These are phyloP conservation scores for Zhengitettix transpicula DNA, from an alignment of 2,888 invertebrate genomes.

Conservation along the genomic window DNA sequence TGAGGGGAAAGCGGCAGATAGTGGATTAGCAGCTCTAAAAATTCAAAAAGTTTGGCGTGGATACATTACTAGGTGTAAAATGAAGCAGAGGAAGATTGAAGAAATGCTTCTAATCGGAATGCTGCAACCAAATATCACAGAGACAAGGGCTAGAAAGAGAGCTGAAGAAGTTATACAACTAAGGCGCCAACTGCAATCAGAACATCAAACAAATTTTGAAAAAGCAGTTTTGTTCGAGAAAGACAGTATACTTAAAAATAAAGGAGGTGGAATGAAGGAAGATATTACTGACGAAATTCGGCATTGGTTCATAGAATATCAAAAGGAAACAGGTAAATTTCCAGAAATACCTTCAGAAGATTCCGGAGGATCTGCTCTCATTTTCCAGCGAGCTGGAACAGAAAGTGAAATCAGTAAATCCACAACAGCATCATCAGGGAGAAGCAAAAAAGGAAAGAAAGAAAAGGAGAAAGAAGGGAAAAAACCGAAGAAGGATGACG, in stretches of 20 bases:
- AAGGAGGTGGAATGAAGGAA: slow-evolving; percentile 60
- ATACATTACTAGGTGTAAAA: slow-evolving; percentile 50
- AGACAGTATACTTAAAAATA: slow-evolving; percentile 47
- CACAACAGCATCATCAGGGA: slow-evolving; percentile 40
- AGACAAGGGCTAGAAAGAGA: slow-evolving; percentile 20
- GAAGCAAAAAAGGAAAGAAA: slow-evolving; percentile 43
- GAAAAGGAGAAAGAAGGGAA: slow-evolving; percentile 50
- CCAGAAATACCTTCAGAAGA: slow-evolving; percentile 88
- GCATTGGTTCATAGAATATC: slow-evolving; percentile 44
- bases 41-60: slow-evolving; percentile 85
- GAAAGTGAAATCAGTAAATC: slow-evolving; percentile 60
- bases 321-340: slow-evolving; percentile 60
- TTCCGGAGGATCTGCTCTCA: slow-evolving; percentile 70
- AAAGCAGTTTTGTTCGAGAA: slow-evolving; percentile 38
- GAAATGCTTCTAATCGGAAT: slow-evolving; percentile 73
- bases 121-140: slow-evolving; percentile 24
- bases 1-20: slow-evolving; percentile 30
- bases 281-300: slow-evolving; percentile 75
- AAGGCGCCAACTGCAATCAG: slow-evolving; percentile 47
- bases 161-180: slow-evolving; percentile 26
- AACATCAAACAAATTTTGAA: slow-evolving; percentile 51
- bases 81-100: slow-evolving; percentile 52
- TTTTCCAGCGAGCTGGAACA: slow-evolving; percentile 56
- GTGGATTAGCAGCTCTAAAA: slow-evolving; percentile 54
- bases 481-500: slow-evolving; percentile 36